Conservation (phyloP, 2,888 invertebrate genomes). For the Habroteleia sp. region DNA sequence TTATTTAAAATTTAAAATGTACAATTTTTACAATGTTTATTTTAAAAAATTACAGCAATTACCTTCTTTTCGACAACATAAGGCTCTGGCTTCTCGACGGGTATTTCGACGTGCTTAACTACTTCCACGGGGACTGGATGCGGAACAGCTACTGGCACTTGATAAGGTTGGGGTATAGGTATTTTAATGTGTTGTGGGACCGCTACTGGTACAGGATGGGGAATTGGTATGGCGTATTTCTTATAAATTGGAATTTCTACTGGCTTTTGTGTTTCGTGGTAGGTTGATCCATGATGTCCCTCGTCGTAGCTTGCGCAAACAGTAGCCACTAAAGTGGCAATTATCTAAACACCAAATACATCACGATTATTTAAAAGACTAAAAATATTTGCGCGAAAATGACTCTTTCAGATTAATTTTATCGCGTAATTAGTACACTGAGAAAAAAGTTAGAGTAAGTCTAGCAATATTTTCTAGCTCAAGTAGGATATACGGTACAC, state of each 20-base stretch:
- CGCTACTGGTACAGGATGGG: conserved; percentile 83
- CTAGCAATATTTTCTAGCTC: too few species aligned
- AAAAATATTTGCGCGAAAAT: conserved; percentile 12
- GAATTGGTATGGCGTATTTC: conserved; percentile 82
- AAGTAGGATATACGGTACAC: too few species aligned
- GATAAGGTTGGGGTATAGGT: conserved; percentile 84
- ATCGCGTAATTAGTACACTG: too few species aligned
- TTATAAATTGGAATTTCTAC: conserved; percentile 78
- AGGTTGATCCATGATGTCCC: conserved; percentile 72
- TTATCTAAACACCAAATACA: conserved; percentile 66
- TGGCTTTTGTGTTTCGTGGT: conserved; percentile 76
- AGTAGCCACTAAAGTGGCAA: conserved; percentile 67
- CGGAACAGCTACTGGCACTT: conserved; percentile 82
- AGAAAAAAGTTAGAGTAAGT: too few species aligned
- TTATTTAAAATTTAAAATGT: too few species aligned
- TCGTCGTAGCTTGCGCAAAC: conserved; percentile 72
- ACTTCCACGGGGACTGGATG: conserved; percentile 81
- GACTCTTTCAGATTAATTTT: too few species aligned
- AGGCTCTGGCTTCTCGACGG: conserved; percentile 84
- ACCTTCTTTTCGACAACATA: conserved; percentile 83
- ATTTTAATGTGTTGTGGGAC: conserved; percentile 83
- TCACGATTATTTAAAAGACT: conserved; percentile 26
- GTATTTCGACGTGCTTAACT: conserved; percentile 83
- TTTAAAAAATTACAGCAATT: too few species aligned
- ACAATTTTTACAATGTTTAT: too few species aligned